A percentile compares a stretch with the other conserved stretches of the same genome.
These are phyloP conservation scores for Hemibagrus guttatus DNA, from an alignment of 2,797 vertebrate genomes.

Conservation along the genomic window DNA sequence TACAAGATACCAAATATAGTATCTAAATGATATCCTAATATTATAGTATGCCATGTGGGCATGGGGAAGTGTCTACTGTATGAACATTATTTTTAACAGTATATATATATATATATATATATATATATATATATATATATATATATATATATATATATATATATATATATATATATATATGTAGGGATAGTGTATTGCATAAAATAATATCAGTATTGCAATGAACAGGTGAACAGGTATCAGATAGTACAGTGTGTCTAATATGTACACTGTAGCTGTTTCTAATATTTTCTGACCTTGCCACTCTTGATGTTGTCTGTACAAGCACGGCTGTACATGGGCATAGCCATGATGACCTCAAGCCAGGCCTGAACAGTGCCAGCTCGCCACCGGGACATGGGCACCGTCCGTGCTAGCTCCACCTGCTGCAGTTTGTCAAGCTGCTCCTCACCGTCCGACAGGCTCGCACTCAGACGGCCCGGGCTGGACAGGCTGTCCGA, in stretches of 20 bases:
- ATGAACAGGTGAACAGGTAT: neutral
- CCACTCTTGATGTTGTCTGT: constrained; percentile 86
- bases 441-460: constrained; percentile 85
- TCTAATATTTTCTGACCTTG: constrained; percentile 71
- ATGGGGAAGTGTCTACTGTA: neutral
- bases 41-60: neutral
- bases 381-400: constrained; percentile 87
- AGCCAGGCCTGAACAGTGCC: constrained; percentile 87
- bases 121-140: no score
- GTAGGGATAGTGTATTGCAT: neutral
- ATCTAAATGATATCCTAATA: neutral
- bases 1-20: neutral
- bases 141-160: no score
- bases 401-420: constrained; percentile 79
- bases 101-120: no score
- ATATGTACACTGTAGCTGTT: neutral
- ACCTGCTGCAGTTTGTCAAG: constrained; percentile 83
- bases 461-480: constrained; percentile 74
- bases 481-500: constrained; percentile 77
- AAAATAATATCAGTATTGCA: neutral
- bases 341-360: constrained; percentile 90
- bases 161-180: neutral
- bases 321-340: constrained; percentile 84
- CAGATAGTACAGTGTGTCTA: neutral
- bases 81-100: neutral